phyloP scores from a whole-genome alignment of 2,888 invertebrate species.

The Bombyx huttoni region DNA sequence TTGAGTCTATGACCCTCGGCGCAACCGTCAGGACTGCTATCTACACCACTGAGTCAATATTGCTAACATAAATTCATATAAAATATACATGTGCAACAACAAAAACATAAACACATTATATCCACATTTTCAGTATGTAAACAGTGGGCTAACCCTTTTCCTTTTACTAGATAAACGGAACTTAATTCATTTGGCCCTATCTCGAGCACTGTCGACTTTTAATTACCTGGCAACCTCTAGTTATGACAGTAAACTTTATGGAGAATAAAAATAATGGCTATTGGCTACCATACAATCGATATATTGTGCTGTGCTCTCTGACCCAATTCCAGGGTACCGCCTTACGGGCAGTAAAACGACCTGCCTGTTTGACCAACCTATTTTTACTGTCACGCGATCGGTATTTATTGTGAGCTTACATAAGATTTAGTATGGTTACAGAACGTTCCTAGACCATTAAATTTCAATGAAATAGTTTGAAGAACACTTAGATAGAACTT shows the following conservation, averaged over 20 bases:
- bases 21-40: too few species aligned
- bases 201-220: conserved; percentile 1
- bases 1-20: too few species aligned
- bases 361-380: background rate
- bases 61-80: too few species aligned
- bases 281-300: conserved; percentile 1
- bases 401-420: background rate
- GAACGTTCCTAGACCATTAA: background rate
- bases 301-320: background rate
- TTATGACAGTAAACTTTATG: conserved; percentile 44
- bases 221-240: conserved; percentile 34
- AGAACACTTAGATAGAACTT: too few species aligned
- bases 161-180: background rate
- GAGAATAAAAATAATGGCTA: conserved; percentile 30
- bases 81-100: too few species aligned
- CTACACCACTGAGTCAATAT: too few species aligned
- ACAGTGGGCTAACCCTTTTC: background rate
- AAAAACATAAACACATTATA: too few species aligned
- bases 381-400: background rate
- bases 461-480: background rate
- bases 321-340: background rate
- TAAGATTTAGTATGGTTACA: background rate
- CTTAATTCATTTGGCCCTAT: background rate
- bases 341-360: background rate
- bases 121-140: too few species aligned